These are phyloP conservation scores for Steatornis caripensis DNA, from an alignment of 2,113 vertebrate species.

Conservation along the genomic window DNA sequence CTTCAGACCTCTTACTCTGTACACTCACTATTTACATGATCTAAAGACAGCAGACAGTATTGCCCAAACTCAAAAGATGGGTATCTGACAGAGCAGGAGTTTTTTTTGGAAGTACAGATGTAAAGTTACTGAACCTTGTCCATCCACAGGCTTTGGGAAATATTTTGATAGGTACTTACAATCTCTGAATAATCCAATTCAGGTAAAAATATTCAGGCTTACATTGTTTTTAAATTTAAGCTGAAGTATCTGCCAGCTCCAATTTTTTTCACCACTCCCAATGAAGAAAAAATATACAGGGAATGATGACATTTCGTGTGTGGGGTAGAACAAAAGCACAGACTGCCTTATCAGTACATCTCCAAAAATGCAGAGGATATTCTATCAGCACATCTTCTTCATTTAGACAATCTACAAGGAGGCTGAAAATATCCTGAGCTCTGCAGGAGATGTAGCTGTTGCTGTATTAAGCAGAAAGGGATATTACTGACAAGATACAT, in stretches of 20 bases:
- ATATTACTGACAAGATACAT: constrained; percentile 18
- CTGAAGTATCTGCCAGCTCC: not conserved
- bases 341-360: not conserved
- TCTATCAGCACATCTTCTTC: not conserved
- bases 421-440: constrained; percentile 13
- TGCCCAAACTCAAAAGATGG: not conserved
- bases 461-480: not conserved
- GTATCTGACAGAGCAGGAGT: not conserved
- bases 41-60: not conserved
- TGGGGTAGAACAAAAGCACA: not conserved
- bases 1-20: not conserved
- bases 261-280: not conserved
- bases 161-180: not conserved
- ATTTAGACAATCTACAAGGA: not conserved
- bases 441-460: not conserved
- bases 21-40: not conserved
- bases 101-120: not conserved
- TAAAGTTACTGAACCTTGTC: not conserved
- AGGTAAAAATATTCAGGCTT: not conserved
- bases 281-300: not conserved
- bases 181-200: not conserved
- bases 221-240: not conserved
- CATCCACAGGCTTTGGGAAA: not conserved
- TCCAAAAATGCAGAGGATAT: not conserved
- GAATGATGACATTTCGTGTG: not conserved